phyloP scores from a whole-genome alignment of 2,888 invertebrate species.

The Steinernema carpocapsae region DNA sequence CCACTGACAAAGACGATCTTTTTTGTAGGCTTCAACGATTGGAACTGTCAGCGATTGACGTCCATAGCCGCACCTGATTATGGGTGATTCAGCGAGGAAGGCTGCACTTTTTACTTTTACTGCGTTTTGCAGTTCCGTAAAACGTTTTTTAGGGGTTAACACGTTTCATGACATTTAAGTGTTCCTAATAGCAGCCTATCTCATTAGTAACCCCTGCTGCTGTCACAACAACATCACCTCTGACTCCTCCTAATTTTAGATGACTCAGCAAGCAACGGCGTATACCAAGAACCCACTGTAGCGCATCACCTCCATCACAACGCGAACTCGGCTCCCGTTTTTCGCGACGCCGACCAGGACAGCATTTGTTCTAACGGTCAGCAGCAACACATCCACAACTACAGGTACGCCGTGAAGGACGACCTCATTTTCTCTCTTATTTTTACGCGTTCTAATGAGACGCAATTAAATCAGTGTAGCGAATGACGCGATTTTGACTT shows the following conservation, averaged over 20 bases:
- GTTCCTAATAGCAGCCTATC: neutral
- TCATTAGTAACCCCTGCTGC: too few relatives aligned
- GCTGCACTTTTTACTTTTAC: too few relatives aligned
- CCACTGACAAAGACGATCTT: too few relatives aligned
- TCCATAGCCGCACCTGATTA: too few relatives aligned
- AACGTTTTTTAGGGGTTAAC: too few relatives aligned
- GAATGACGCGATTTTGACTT: conserved; percentile 28
- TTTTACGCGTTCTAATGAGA: conserved; percentile 30
- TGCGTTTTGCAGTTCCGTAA: too few relatives aligned
- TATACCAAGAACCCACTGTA: conserved; percentile 53
- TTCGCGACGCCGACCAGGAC: conserved; percentile 46
- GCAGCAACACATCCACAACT: conserved; percentile 26
- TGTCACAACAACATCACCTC: too few relatives aligned
- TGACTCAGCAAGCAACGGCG: conserved; percentile 42
- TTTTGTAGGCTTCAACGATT: too few relatives aligned
- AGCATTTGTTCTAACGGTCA: conserved; percentile 34
- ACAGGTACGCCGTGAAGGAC: conserved; percentile 31
- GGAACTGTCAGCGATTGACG: too few relatives aligned
- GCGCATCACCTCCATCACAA: conserved; percentile 49
- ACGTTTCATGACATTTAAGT: neutral
- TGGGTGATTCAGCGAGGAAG: too few relatives aligned
- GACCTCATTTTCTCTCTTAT: conserved; percentile 28
- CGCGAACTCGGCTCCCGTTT: conserved; percentile 49
- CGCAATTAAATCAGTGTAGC: conserved; percentile 28
- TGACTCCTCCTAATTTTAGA: neutral